Conservation (phyloP, 2,888 invertebrate genomes). For the Yponomeuta sedellus region DNA sequence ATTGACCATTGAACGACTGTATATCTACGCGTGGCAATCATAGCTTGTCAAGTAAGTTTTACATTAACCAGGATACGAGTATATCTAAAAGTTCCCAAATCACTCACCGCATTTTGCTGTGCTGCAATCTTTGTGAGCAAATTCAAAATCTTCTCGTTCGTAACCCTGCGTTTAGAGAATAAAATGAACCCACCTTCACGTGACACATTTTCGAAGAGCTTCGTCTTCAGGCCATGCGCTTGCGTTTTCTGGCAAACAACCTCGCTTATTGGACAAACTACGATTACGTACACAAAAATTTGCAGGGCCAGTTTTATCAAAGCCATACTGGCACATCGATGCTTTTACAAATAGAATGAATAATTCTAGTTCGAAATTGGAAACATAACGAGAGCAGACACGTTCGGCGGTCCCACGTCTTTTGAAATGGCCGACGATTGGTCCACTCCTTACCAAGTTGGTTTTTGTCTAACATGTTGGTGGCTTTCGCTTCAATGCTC, state of each 20-base stretch:
- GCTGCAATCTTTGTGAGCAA: too few species aligned
- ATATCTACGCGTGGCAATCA: too few species aligned
- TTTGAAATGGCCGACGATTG: conserved; percentile 25
- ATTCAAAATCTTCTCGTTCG: too few species aligned
- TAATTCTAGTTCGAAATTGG: conserved; percentile 13
- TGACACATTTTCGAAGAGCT: conserved; percentile 9
- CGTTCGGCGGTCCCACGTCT: conserved; percentile 12
- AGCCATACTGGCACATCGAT: conserved; percentile 13
- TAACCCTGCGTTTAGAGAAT: neutral
- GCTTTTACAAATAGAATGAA: conserved; percentile 11
- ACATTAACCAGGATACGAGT: too few species aligned
- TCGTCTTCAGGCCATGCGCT: neutral
- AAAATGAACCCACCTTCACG: conserved; percentile 12
- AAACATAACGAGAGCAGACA: conserved; percentile 15
- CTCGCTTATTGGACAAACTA: conserved; percentile 36
- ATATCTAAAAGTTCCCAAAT: too few species aligned
- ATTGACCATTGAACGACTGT: too few species aligned
- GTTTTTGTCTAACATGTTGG: neutral
- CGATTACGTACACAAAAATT: conserved; percentile 38
- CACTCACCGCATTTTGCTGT: too few species aligned
- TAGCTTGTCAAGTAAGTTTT: too few species aligned
- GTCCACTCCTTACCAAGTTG: neutral
- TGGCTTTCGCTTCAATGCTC: neutral
- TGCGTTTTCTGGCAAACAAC: conserved; percentile 21
- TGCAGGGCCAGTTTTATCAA: conserved; percentile 24